Evolutionary conservation across 2,797 vertebrate genomes (phyloP), one percentile per base, ranked within the genome.

Genomic region (Melanotaenia pygmaea): DNA sequence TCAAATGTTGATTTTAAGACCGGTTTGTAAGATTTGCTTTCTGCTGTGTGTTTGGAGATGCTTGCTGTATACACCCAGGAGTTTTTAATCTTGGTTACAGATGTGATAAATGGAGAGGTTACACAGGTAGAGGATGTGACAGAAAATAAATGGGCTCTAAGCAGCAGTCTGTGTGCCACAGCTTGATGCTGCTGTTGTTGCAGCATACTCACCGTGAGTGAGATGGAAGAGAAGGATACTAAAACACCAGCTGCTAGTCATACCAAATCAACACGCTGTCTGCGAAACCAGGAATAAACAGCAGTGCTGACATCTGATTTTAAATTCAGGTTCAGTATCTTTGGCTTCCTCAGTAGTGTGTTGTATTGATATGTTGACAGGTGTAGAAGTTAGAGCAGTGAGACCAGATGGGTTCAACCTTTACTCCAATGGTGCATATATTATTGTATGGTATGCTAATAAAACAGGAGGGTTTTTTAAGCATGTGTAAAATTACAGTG

Each of bases 1-100:
- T 67, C 54, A 59, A 26, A 51, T 76, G 72, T 82, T 86, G 86
- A 70, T 74, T 81, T 79, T 85, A 20, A 64, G 76, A 90, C 75
- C 62, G 35, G 73, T 87, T 75, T 53, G 50, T 40, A 60, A 58
- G 30, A 64, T 58, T 2, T 43, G n/a, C 32, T 64, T 4, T 58
- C 45, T 8, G 74, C 35, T 18, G 51, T 56, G 54, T 66, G 58
- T 50, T 37, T 34, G 38, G 18, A 32, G 32, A 75, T 30, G 22
- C 63, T 45, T 69, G 14, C 40, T 10, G 32, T 69, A 66, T 22
- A 76, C 62, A 80, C 45, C 70, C 62, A 70, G 68, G 70, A 34
- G 67, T 84, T 60, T 61, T n/a, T 40, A 68, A 14, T 50, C 51
- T 64, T 37, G 6, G 34, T 64, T 64, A 45, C 26, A 64, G 54